A percentile compares a stretch with the other conserved stretches of the same genome.
phyloP scores from a whole-genome alignment of 2,888 invertebrate species.

The Mythimna impura region DNA sequence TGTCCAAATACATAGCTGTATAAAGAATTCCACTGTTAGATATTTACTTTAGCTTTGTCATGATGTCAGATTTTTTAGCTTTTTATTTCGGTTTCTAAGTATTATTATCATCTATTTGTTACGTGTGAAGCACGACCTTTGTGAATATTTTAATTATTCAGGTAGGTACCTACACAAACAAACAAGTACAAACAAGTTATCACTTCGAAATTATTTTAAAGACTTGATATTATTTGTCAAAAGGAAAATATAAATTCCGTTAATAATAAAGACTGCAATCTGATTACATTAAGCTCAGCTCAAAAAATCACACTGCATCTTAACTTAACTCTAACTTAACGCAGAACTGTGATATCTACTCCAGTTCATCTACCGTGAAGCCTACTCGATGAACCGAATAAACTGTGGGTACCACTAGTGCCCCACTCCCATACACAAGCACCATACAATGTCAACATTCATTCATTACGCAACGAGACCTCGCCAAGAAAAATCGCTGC shows the following conservation, averaged over 20 bases:
- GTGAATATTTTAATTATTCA: not conserved
- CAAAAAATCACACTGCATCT: not conserved
- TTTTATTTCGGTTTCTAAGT: not conserved
- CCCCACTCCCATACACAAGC: slow-evolving; percentile 68
- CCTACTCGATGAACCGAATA: slow-evolving; percentile 53
- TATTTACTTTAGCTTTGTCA: not conserved
- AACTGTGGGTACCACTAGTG: slow-evolving; percentile 58
- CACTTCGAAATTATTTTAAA: not conserved
- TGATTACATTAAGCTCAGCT: not conserved
- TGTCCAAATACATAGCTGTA: no score
- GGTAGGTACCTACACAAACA: not conserved
- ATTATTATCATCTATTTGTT: not conserved
- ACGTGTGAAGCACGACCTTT: not conserved
- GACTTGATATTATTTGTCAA: no score
- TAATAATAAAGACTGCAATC: not conserved
- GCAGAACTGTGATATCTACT: not conserved
- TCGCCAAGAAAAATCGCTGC: slow-evolving; percentile 82
- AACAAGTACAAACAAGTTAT: not conserved
- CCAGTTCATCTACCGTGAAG: slow-evolving; percentile 16
- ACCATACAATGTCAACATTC: slow-evolving; percentile 86
- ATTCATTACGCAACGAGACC: slow-evolving; percentile 87
- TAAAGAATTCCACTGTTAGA: not conserved
- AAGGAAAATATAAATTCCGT: not conserved
- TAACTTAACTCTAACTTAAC: slow-evolving; percentile 27
- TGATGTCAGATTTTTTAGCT: not conserved